Percentiles rank a stretch among this genome's conserved stretches.
Conservation (phyloP, 2,113 vertebrate species). For the Apodemus sylvaticus region DNA sequence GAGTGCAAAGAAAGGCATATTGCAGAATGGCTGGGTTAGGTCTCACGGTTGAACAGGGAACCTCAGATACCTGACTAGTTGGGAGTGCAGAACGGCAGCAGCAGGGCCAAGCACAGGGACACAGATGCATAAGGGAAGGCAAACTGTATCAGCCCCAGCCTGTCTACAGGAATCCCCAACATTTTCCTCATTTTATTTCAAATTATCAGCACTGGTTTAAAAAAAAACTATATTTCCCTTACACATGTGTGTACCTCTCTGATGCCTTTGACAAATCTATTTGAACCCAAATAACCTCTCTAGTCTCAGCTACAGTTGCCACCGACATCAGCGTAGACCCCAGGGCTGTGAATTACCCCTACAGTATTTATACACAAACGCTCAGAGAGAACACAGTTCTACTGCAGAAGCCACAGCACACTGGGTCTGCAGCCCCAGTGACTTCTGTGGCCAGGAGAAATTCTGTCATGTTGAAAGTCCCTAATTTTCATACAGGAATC, state of each 20-base stretch:
- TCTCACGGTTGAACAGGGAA: neutral
- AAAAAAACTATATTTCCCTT: neutral
- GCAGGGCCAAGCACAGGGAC: neutral
- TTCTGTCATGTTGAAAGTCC: conserved; percentile 16
- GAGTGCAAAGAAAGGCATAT: too few species aligned
- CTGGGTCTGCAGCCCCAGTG: neutral
- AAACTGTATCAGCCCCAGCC: accelerated
- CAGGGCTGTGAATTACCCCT: neutral
- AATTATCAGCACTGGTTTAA: neutral
- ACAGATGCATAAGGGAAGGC: too few species aligned
- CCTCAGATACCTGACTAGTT: neutral
- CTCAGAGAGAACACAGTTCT: neutral
- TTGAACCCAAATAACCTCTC: neutral
- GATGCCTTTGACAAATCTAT: neutral
- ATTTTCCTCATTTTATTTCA: neutral
- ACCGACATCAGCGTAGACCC: accelerated
- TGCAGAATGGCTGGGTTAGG: neutral
- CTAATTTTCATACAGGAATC: conserved; percentile 56
- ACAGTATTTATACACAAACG: neutral
- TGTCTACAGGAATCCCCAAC: accelerated
- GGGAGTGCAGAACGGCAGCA: neutral
- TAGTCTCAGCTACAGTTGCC: neutral
- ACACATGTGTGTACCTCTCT: neutral
- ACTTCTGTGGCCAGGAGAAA: neutral
- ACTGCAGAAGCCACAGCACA: neutral